Evolutionary conservation across 1,140 invertebrate genomes (phyloP), one percentile per base, ranked within the genome.

Genomic region (Trachymyrmex septentrionalis): DNA sequence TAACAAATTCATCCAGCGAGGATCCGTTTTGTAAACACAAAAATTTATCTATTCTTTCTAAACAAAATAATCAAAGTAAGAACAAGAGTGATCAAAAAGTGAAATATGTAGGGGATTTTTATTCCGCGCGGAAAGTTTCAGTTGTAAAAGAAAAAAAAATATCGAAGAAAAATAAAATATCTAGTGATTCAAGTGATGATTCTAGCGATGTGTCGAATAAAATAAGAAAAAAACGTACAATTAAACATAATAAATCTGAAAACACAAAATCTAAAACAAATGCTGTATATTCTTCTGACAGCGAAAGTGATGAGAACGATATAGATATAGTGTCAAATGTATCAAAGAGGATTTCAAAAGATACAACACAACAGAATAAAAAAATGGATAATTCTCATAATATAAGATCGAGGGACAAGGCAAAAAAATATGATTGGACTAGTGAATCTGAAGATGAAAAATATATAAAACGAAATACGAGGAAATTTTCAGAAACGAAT

Each of bases 181-280:
- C 55, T 48, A 38, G 71, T 61, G 76, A 84, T 21, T 76, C 50
- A 34, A n/a, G 71, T 73, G 6, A 66, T 84, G 59, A 64, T 64
- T 81, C n/a, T 63, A 21, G 73, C 30, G 53, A 59, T 72, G 1
- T 3, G 3, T 9, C 24, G 10, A 84, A 55, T 61, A 71, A 61
- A 5, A 75, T 53, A 61, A 10, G 44, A 1, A 90, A 6, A 34
- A 6, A 76, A 61, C 34, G 7, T 44, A 12, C 21, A 57, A 57
- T 7, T 30, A 69, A 44, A 48, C 12, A 9, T 21, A 30, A 82
- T 30, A 57, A 10, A 1, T 16, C 7, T 14, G 27, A 16, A 12
- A 48, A 50, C n/a, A 24, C 19, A 53, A 64, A 50, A 44, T 38
- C 27, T 34, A 80, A 34, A 71, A 27, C 1, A 3, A 57, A 21